Conservation (phyloP, 2,888 invertebrate genomes). For the Nesidiocoris tenuis region DNA sequence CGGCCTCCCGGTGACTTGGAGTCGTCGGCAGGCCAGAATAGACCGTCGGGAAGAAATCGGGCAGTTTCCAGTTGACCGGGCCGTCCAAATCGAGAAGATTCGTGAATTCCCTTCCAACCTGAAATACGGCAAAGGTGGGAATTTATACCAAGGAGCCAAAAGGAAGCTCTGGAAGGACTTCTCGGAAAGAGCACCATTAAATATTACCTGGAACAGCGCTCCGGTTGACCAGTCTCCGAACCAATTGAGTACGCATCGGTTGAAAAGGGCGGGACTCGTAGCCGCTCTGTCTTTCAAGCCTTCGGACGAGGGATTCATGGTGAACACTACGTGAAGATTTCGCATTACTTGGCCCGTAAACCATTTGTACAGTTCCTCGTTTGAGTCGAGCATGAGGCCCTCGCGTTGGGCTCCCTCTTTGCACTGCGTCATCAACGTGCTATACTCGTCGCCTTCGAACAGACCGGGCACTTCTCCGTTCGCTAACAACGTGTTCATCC, state of each 20-base stretch:
- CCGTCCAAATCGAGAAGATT: slow-evolving; percentile 90
- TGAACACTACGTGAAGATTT: slow-evolving; percentile 98
- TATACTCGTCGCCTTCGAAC: slow-evolving; percentile 94
- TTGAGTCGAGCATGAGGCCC: slow-evolving; percentile 96
- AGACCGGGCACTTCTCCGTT: slow-evolving; percentile 97
- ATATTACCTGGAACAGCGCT: slow-evolving; percentile 82
- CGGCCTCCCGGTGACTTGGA: slow-evolving; percentile 87
- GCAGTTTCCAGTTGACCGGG: slow-evolving; percentile 77
- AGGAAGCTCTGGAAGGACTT: no score
- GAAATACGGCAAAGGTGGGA: slow-evolving; percentile 54
- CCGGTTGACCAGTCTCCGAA: slow-evolving; percentile 99
- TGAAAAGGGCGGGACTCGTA: slow-evolving; percentile 98
- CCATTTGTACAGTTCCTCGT: slow-evolving; percentile 99
- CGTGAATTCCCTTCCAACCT: slow-evolving; percentile 93
- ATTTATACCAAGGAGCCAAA: no score
- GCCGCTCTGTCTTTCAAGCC: slow-evolving; percentile 97
- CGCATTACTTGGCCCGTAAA: slow-evolving; percentile 99
- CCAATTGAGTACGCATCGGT: slow-evolving; percentile 75
- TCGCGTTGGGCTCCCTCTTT: slow-evolving; percentile 98
- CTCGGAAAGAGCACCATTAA: no score
- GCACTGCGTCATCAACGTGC: slow-evolving; percentile 98
- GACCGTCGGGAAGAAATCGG: slow-evolving; percentile 87
- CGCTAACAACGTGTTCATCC: slow-evolving; percentile 98
- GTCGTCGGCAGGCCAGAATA: slow-evolving; percentile 73
- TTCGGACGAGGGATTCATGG: slow-evolving; percentile 99